Conservation (phyloP, 1,140 invertebrate genomes). For the Aphaenogaster floridana region DNA sequence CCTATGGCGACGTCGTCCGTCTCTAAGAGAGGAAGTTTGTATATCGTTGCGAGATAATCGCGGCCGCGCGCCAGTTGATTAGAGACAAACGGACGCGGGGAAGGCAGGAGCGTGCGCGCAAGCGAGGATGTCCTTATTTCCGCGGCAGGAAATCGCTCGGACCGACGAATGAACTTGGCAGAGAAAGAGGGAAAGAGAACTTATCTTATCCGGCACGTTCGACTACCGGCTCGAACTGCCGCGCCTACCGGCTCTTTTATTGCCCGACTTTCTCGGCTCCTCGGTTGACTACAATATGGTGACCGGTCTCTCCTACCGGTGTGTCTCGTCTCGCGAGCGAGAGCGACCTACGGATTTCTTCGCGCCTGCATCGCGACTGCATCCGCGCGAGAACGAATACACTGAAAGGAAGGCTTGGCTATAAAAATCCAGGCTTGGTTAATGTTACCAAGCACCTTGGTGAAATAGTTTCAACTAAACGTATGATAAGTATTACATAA, state of each 20-base stretch:
- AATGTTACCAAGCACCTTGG: too few relatives aligned
- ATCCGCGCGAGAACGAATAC: slow-evolving; percentile 2
- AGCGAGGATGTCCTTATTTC: slow-evolving; percentile 73
- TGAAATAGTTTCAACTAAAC: too few relatives aligned
- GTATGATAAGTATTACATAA: too few relatives aligned
- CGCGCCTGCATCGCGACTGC: not conserved
- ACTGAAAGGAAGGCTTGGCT: too few relatives aligned
- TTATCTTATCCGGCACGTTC: slow-evolving; percentile 77
- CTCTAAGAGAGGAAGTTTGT: slow-evolving; percentile 32
- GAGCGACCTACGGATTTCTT: slow-evolving; percentile 22
- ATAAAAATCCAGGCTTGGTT: too few relatives aligned
- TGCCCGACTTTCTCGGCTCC: slow-evolving; percentile 61
- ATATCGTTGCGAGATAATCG: slow-evolving; percentile 48
- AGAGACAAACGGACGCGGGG: slow-evolving; percentile 1
- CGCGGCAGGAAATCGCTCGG: slow-evolving; percentile 73
- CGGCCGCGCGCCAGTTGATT: slow-evolving; percentile 34
- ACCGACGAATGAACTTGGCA: slow-evolving; percentile 66
- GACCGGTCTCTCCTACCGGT: slow-evolving; percentile 51
- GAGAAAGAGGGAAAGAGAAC: slow-evolving; percentile 43
- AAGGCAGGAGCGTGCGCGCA: slow-evolving; percentile 12
- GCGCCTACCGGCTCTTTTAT: slow-evolving; percentile 72
- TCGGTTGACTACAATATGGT: slow-evolving; percentile 69
- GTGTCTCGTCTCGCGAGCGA: not conserved
- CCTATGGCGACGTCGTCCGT: not conserved
- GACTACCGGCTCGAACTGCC: slow-evolving; percentile 65